phyloP scores from a whole-genome alignment of 1,140 invertebrate species.

The Geopemphigus sp. region DNA sequence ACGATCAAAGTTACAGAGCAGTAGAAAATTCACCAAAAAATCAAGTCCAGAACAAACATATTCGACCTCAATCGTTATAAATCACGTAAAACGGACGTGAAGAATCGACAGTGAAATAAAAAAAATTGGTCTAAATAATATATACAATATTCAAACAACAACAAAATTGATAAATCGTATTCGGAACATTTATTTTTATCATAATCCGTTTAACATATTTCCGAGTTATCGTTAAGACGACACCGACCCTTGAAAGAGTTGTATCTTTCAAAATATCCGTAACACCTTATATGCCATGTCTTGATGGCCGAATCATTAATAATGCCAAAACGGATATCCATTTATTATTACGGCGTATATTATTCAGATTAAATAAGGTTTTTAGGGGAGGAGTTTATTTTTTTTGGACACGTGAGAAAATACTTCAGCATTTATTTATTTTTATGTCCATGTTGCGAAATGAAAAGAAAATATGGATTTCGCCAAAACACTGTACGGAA shows the following conservation, averaged over 20 bases:
- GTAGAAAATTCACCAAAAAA: too few relatives aligned
- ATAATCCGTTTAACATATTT: background rate
- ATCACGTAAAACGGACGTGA: background rate
- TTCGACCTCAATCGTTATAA: too few relatives aligned
- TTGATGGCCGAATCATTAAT: background rate
- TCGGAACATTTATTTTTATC: background rate
- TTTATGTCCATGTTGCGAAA: background rate
- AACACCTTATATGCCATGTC: background rate
- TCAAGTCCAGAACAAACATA: too few relatives aligned
- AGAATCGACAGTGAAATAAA: background rate
- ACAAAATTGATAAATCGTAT: background rate
- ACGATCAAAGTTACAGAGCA: too few relatives aligned
- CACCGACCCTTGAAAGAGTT: background rate
- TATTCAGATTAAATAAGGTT: background rate
- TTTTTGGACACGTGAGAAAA: background rate
- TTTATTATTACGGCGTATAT: background rate
- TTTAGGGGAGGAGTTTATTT: background rate
- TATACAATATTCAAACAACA: background rate
- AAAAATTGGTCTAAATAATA: too few relatives aligned
- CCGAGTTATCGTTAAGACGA: background rate
- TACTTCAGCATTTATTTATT: background rate
- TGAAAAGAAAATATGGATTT: background rate
- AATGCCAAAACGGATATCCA: background rate
- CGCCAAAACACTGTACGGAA: background rate
- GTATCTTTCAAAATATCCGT: background rate